Conservation (phyloP, 2,797 vertebrate genomes). For the Discoglossus pictus region DNA sequence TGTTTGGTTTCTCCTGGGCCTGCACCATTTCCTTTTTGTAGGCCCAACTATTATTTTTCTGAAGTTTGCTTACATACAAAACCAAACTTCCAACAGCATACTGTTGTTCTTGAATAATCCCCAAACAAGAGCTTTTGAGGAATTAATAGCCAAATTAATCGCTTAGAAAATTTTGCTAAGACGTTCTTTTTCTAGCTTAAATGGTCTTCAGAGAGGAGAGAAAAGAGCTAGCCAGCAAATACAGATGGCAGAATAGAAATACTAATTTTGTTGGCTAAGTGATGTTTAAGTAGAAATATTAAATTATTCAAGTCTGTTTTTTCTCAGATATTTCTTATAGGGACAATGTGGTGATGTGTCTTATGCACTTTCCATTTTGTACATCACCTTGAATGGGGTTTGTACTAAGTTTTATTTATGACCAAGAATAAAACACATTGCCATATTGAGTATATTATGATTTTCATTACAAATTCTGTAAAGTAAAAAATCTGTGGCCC, state of each 20-base stretch:
- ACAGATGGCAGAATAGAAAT: constrained; percentile 19
- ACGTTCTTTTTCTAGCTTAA: constrained; percentile 15
- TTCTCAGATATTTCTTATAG: too few relatives aligned
- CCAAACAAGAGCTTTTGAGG: constrained; percentile 1
- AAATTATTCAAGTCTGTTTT: not conserved
- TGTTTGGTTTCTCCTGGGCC: too few relatives aligned
- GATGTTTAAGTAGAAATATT: not conserved
- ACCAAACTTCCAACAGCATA: constrained; percentile 11
- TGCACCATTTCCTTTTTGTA: too few relatives aligned
- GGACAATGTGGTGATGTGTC: too few relatives aligned
- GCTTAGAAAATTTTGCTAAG: constrained; percentile 5
- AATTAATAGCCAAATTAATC: constrained; percentile 27
- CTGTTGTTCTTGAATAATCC: constrained; percentile 20
- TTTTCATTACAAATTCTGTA: too few relatives aligned
- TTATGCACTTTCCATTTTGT: too few relatives aligned
- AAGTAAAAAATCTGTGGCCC: too few relatives aligned
- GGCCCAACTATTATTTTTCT: too few relatives aligned
- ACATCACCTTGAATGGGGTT: too few relatives aligned
- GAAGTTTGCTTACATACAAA: constrained; percentile 7
- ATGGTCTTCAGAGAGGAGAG: not conserved
- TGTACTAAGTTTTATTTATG: too few relatives aligned
- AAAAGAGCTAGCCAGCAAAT: constrained; percentile 9
- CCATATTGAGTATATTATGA: too few relatives aligned
- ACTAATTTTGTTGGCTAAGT: constrained; percentile 1
- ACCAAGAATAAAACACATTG: too few relatives aligned